A percentile compares a stretch with the other conserved stretches of the same genome.
These are phyloP conservation scores for Copsychus sechellarum DNA, from an alignment of 2,113 vertebrate species.

Conservation along the genomic window DNA sequence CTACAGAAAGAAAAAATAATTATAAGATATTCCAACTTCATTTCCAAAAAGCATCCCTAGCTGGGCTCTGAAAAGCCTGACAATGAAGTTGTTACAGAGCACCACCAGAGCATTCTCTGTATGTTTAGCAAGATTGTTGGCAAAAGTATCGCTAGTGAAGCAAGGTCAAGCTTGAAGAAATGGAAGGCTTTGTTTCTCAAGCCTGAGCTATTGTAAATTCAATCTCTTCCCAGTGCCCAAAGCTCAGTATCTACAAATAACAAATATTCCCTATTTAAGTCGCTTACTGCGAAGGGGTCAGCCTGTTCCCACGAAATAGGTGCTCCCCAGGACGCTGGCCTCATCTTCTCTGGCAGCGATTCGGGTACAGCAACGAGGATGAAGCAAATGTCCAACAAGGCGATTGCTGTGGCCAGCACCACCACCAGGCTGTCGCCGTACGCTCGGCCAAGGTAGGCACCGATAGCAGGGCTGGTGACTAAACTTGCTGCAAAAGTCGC, in stretches of 20 bases:
- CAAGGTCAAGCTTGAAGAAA: background rate
- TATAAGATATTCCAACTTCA: background rate
- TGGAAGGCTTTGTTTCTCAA: background rate
- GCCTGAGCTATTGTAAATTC: background rate
- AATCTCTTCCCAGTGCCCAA: background rate
- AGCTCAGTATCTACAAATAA: background rate
- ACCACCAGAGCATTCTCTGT: background rate
- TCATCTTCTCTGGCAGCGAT: conserved; percentile 87
- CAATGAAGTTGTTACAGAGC: accelerated
- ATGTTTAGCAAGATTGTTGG: accelerated
- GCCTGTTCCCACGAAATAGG: conserved; percentile 91
- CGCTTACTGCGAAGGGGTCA: conserved; percentile 86
- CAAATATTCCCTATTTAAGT: background rate
- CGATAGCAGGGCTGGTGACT: conserved; percentile 87
- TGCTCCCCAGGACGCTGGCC: conserved; percentile 87
- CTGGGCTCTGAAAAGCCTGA: background rate
- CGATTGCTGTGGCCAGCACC: conserved; percentile 85
- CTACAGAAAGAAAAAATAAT: conserved; percentile 47
- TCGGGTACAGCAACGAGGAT: conserved; percentile 87
- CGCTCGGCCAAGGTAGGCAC: conserved; percentile 84
- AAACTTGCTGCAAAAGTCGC: conserved; percentile 88
- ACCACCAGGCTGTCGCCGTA: conserved; percentile 88
- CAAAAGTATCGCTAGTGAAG: background rate
- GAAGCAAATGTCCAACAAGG: conserved; percentile 86
- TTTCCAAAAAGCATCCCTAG: background rate